Evolutionary conservation across 2,888 invertebrate genomes (phyloP).

Genomic region (Pterostichus madidus): DNA sequence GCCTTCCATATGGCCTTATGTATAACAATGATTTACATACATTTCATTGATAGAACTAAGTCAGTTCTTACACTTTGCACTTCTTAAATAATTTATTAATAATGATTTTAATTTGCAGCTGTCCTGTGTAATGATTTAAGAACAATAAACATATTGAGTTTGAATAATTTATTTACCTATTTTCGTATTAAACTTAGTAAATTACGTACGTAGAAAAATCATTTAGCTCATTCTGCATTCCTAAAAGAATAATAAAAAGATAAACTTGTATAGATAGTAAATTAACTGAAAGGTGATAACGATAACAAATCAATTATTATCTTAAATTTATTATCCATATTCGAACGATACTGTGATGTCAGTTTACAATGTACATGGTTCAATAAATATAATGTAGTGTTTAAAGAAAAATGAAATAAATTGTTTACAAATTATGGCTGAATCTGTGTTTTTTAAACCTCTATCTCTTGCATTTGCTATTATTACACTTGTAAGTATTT

Average conservation of each 20-base stretch:
- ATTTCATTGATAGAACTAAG: conserved; percentile 4
- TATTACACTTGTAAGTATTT: conserved; percentile 43
- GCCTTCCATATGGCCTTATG: conserved; percentile 19
- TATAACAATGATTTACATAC: not conserved
- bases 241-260: conserved; percentile 3
- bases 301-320: conserved; percentile 25
- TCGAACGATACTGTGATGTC: not conserved
- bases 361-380: conserved; percentile 1
- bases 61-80: not conserved
- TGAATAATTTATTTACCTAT: not conserved
- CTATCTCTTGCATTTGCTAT: conserved; percentile 43
- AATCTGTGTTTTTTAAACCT: conserved; percentile 29
- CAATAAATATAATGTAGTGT: conserved; percentile 24
- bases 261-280: not conserved
- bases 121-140: conserved; percentile 5
- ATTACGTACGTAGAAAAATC: not conserved
- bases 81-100: not conserved
- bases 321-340: not conserved
- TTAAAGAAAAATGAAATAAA: conserved; percentile 11
- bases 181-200: not conserved
- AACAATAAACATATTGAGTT: too few species aligned
- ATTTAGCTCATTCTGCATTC: not conserved
- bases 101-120: conserved; percentile 7
- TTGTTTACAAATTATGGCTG: conserved; percentile 19
- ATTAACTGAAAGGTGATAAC: not conserved